These are phyloP conservation scores for Trichomycterus rosablanca DNA, from an alignment of 2,113 vertebrate genomes.

Conservation along the genomic window DNA sequence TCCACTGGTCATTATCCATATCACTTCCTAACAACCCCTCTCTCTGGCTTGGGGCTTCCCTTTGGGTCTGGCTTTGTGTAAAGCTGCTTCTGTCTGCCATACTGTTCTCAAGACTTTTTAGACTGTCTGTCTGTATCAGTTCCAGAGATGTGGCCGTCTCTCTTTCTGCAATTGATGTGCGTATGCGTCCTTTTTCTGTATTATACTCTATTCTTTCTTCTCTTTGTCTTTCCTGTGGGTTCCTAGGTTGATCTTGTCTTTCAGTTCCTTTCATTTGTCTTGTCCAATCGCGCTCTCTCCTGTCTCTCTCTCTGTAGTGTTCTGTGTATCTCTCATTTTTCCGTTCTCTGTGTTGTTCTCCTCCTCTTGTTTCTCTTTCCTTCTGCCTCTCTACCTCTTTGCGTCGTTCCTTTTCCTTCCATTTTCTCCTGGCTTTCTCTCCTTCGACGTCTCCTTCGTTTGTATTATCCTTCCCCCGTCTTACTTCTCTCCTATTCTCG, in stretches of 20 bases:
- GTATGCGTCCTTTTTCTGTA: constrained; percentile 12
- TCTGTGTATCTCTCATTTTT: constrained; percentile 9
- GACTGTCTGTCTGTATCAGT: too few relatives aligned
- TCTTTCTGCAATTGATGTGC: constrained; percentile 1
- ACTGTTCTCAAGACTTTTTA: too few relatives aligned
- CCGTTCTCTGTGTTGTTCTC: constrained; percentile 21
- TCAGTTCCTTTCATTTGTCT: constrained; percentile 31
- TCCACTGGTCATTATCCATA: constrained; percentile 41
- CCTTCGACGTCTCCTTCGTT: constrained; percentile 53
- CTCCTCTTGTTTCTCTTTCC: neutral
- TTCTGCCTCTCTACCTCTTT: constrained; percentile 34
- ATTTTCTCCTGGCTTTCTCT: constrained; percentile 18
- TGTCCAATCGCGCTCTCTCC: neutral
- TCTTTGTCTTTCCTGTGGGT: constrained; percentile 3
- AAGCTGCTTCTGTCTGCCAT: constrained; percentile 16
- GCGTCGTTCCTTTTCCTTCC: constrained; percentile 35
- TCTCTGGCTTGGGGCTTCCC: constrained; percentile 46
- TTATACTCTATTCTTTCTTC: constrained; percentile 19
- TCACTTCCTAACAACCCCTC: constrained; percentile 51
- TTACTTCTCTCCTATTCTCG: constrained; percentile 32
- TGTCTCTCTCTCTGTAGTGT: constrained; percentile 16
- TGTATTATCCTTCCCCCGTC: constrained; percentile 40
- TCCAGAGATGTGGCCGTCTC: constrained; percentile 20
- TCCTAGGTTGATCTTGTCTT: constrained; percentile 20
- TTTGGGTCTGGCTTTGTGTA: constrained; percentile 28